Conservation (phyloP, 2,113 vertebrate genomes). For the Leptosomus discolor region DNA sequence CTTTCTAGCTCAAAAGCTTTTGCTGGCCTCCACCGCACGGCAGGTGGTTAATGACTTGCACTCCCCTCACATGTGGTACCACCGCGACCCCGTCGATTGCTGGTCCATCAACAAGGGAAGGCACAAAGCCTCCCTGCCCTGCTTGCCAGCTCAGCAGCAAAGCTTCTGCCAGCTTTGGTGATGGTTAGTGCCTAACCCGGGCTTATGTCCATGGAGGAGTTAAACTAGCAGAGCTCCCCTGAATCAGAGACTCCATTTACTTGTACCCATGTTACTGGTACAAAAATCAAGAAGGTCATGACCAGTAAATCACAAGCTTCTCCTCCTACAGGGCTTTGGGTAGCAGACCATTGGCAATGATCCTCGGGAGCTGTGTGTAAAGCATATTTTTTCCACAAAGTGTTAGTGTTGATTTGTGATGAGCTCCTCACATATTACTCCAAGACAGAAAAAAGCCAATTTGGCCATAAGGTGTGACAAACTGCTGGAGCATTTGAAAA, state of each 20-base stretch:
- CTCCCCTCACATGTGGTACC: background rate
- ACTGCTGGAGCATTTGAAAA: background rate
- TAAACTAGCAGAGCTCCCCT: background rate
- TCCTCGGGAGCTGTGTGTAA: background rate
- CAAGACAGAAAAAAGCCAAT: background rate
- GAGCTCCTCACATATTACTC: background rate
- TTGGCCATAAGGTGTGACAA: background rate
- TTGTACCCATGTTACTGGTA: background rate
- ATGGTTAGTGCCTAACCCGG: background rate
- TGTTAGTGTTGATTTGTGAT: background rate
- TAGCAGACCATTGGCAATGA: background rate
- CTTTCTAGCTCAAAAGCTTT: background rate
- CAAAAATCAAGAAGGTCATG: background rate
- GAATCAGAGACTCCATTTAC: background rate
- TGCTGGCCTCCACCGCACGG: fast-evolving
- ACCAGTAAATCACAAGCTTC: background rate
- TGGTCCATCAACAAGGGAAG: background rate
- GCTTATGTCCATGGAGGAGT: background rate
- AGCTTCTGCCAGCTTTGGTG: background rate
- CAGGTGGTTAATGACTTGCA: background rate
- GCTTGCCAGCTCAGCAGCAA: background rate
- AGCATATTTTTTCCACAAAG: background rate
- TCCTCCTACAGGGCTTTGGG: background rate
- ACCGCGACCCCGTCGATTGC: background rate
- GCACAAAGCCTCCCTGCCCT: background rate